A percentile compares a stretch with the other conserved stretches of the same genome.
Evolutionary conservation across 2,113 vertebrate genomes (phyloP).

Genomic region (Nothoprocta pentlandii): DNA sequence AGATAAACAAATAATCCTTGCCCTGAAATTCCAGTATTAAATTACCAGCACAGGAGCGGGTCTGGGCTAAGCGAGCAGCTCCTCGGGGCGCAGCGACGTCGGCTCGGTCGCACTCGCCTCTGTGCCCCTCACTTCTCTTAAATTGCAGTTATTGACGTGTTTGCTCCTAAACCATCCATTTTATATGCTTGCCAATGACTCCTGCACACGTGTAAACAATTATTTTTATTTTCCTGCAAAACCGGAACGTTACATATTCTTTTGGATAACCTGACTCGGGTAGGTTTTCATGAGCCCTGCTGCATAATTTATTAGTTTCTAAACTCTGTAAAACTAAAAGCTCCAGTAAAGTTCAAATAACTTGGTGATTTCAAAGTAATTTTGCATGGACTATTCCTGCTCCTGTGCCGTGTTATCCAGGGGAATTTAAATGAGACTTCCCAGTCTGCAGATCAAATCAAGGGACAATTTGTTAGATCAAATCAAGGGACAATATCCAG

Average conservation of each 20-base stretch:
- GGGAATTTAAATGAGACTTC: constrained; percentile 4
- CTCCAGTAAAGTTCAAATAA: constrained; percentile 71
- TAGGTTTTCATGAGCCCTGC: constrained; percentile 68
- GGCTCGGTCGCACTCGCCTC: background rate
- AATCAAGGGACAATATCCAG: background rate
- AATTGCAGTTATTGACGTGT: constrained; percentile 61
- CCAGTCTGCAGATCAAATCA: background rate
- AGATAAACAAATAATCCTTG: background rate
- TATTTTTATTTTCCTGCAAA: constrained; percentile 76
- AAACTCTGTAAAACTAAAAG: constrained; percentile 75
- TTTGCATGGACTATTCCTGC: constrained; percentile 3
- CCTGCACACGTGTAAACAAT: constrained; percentile 70
- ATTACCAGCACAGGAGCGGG: background rate
- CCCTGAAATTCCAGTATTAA: constrained; percentile 46
- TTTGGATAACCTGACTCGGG: background rate
- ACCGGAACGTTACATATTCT: constrained; percentile 56
- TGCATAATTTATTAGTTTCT: constrained; percentile 73
- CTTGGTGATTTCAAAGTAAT: constrained; percentile 62
- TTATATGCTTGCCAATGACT: constrained; percentile 62
- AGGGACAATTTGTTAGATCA: background rate
- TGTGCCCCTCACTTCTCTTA: constrained; percentile 27
- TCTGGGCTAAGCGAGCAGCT: constrained; percentile 8
- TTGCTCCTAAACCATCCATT: constrained; percentile 25
- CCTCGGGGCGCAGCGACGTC: background rate
- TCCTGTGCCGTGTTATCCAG: background rate